Evolutionary conservation across 2,797 vertebrate genomes (phyloP).

Genomic region (Hemitrygon akajei): DNA sequence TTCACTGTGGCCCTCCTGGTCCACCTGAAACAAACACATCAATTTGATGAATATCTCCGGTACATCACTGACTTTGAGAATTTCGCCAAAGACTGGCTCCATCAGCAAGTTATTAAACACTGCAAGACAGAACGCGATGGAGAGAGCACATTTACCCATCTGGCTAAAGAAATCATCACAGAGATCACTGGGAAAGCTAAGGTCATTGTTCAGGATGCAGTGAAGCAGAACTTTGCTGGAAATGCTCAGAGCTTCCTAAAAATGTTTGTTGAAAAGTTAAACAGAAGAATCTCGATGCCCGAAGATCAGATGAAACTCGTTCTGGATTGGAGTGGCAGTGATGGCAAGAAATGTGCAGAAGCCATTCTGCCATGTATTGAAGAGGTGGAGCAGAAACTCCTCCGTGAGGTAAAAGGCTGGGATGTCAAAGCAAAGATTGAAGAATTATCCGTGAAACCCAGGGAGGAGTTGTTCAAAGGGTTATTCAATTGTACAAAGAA

Average conservation of each 20-base stretch:
- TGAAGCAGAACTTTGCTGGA: background rate
- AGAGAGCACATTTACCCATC: background rate
- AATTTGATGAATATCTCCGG: background rate
- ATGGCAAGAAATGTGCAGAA: background rate
- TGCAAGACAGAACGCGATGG: background rate
- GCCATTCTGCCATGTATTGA: background rate
- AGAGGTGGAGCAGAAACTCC: background rate
- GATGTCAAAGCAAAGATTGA: background rate
- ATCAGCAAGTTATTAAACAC: background rate
- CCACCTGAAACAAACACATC: background rate
- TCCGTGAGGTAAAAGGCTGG: background rate
- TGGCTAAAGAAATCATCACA: background rate
- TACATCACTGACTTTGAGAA: background rate
- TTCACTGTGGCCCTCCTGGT: conserved; percentile 15
- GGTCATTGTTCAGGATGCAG: background rate
- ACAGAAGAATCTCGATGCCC: background rate
- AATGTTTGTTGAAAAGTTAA: conserved; percentile 21
- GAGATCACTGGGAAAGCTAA: background rate
- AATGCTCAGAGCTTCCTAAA: background rate
- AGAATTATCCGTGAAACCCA: too few species aligned
- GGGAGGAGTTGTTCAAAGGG: background rate
- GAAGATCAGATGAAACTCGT: background rate
- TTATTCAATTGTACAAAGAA: background rate
- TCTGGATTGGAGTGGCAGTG: background rate
- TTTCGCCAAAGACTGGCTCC: background rate